These are phyloP conservation scores for Anguilla rostrata DNA, from an alignment of 2,113 vertebrate species.

Conservation along the genomic window DNA sequence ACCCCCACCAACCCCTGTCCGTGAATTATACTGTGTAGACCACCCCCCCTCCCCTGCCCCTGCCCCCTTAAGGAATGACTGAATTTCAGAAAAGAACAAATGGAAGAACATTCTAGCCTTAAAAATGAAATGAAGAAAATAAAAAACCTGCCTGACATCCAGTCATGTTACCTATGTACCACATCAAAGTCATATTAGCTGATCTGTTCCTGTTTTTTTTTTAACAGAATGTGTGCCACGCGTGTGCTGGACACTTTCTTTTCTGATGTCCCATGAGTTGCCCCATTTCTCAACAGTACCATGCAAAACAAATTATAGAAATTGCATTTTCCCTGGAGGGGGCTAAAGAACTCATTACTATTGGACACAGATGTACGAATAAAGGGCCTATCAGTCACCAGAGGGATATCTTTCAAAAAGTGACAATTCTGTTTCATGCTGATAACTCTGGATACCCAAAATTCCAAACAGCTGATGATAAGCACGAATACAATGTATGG, in stretches of 20 bases:
- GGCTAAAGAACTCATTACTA: background rate
- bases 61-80: conserved; percentile 9
- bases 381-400: background rate
- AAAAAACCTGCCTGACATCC: conserved; percentile 35
- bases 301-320: too few species aligned
- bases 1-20: background rate
- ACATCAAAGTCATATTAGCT: too few species aligned
- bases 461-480: background rate
- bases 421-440: background rate
- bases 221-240: conserved; percentile 19
- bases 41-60: background rate
- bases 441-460: background rate
- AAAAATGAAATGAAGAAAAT: background rate
- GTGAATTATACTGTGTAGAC: conserved; percentile 10
- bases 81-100: conserved; percentile 28
- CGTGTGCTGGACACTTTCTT: background rate
- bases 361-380: background rate
- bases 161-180: conserved; percentile 38
- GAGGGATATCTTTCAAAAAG: background rate
- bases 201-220: conserved; percentile 48
- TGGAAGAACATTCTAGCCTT: conserved; percentile 15
- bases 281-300: too few species aligned
- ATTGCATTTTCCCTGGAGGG: background rate
- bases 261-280: background rate
- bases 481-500: background rate